phyloP scores from a whole-genome alignment of 1,140 invertebrate genomes.

The Caenorhabditis brenneri region DNA sequence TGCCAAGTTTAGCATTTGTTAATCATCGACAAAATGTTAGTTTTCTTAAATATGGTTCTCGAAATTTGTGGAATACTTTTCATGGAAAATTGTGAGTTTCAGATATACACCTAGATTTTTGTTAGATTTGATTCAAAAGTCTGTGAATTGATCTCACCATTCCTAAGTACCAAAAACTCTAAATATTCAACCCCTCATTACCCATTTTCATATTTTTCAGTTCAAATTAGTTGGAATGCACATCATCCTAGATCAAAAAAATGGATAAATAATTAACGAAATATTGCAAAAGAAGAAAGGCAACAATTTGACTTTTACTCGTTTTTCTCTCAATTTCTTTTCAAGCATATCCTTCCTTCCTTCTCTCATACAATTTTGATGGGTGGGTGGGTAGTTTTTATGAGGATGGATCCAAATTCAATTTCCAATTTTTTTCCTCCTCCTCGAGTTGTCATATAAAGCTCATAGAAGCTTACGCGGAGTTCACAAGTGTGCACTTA shows the following conservation, averaged over 20 bases:
- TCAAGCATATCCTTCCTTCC: background rate
- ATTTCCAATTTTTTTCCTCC: constrained; percentile 19
- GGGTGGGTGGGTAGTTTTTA: constrained; percentile 41
- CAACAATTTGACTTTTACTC: constrained; percentile 24
- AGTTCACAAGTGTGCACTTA: constrained; percentile 27
- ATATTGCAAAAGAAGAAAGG: background rate
- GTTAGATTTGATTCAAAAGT: too few relatives aligned
- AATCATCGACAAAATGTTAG: too few relatives aligned
- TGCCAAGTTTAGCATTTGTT: too few relatives aligned
- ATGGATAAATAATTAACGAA: background rate
- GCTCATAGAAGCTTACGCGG: background rate
- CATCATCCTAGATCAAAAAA: background rate
- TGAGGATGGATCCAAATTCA: constrained; percentile 16
- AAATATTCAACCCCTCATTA: too few relatives aligned
- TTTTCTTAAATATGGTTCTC: too few relatives aligned
- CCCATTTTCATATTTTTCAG: background rate
- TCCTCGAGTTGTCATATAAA: background rate
- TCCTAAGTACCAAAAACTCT: background rate
- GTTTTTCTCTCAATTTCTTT: background rate
- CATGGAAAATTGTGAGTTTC: too few relatives aligned
- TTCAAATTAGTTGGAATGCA: background rate
- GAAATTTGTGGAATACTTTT: too few relatives aligned
- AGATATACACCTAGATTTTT: too few relatives aligned
- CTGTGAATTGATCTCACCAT: too few relatives aligned
- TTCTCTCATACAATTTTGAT: constrained; percentile 14